Evolutionary conservation across 2,113 vertebrate genomes (phyloP), one percentile per base, ranked within the genome.

Genomic region (Acanthisitta chloris): DNA sequence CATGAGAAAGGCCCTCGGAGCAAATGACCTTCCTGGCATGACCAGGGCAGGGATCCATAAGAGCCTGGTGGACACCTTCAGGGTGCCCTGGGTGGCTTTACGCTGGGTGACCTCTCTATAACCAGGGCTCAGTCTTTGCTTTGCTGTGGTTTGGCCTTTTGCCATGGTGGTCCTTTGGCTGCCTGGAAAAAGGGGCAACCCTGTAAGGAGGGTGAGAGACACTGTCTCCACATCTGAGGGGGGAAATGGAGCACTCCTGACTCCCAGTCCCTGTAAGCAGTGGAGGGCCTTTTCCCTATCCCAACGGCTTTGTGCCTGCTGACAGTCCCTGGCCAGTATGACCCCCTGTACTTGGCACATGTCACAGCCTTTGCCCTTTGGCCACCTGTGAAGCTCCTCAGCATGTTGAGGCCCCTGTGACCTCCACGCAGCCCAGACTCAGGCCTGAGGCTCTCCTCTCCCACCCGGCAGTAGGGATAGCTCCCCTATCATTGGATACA

Each of bases 31-130:
- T n/a, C n/a, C n/a, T n/a, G n/a, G n/a, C n/a, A n/a, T n/a, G n/a
- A n/a, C n/a, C n/a, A n/a, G n/a, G n/a, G 12, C n/a, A n/a, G n/a
- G n/a, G n/a, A n/a, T n/a, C n/a, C n/a, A n/a, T n/a, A n/a, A n/a
- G n/a, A n/a, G n/a, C n/a, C n/a, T n/a, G n/a, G n/a, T n/a, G n/a
- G n/a, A n/a, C 29, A 36, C n/a, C 28, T 40, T 31, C 34, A 28
- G 9, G 9, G 4, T 65, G 65, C 17, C 12, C 0, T 1, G 12
- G 23, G 5, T 18, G 48, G 7, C 28, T 65, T 25, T 57, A 24
- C 0, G 10, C 16, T 69, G 61, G n/a, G 19, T 0, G 0, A 18
- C 17, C 43, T 38, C n/a, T n/a, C 21, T 59, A 67, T 20, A 5
- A 12, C 12, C 54, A 52, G n/a, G 38, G 17, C 28, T 42, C 29